Conservation (phyloP, 2,113 vertebrate species). For the Hippocampus abdominalis region DNA sequence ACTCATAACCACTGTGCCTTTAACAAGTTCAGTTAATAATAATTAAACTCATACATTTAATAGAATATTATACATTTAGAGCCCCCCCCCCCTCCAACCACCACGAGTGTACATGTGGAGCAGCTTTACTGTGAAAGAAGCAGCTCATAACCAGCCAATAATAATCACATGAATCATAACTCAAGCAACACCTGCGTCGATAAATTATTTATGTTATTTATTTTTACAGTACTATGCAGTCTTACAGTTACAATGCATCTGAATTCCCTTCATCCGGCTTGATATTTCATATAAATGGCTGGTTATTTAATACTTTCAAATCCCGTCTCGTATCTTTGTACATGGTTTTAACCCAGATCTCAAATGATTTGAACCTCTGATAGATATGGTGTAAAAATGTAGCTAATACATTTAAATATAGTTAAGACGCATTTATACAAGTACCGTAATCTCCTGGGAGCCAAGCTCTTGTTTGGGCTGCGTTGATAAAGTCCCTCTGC, state of each 20-base stretch:
- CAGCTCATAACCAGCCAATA: neutral
- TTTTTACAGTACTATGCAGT: neutral
- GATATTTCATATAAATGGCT: neutral
- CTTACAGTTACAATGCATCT: neutral
- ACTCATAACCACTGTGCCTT: neutral
- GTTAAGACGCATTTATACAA: neutral
- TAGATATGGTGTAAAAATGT: neutral
- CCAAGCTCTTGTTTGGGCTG: conserved; percentile 9
- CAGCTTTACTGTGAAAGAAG: neutral
- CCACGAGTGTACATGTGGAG: neutral
- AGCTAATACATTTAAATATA: neutral
- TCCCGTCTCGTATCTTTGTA: neutral
- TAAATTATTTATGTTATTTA: neutral
- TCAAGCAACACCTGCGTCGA: neutral
- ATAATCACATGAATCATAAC: neutral
- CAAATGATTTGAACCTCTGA: neutral
- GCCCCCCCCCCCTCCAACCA: too few relatives aligned
- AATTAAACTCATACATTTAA: neutral
- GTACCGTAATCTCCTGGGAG: conserved; percentile 1
- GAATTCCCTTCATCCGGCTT: neutral
- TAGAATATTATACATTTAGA: too few relatives aligned
- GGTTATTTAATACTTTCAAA: neutral
- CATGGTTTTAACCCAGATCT: neutral
- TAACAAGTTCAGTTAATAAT: neutral
- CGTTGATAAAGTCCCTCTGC: neutral